Base-by-base conservation (phyloP, 2,888 invertebrate species). In the Dendrolimus houi region DNA sequence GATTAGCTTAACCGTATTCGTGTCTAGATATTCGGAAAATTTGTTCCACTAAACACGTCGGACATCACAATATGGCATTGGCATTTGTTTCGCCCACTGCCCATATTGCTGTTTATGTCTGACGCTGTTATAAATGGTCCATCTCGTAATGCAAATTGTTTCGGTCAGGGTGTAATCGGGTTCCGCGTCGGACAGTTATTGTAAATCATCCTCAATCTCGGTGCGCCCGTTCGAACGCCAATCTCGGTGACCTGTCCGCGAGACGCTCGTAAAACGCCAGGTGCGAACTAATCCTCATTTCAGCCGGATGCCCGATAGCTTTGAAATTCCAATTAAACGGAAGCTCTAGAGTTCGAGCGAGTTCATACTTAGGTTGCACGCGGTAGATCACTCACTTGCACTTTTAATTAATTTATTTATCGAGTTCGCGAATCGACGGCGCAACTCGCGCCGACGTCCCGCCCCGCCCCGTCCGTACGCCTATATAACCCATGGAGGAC, bases 391-490 rank as follows among this genome's bases (percentile, higher is more conserved):
- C 85, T 91, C 88, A 90, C 90, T 91, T 89, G 89, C 89, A 91
- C 90, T 91, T 90, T 89, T 91, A 91, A 91, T 91, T 91, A 90
- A 91, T 91, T 91, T 89, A 91, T 91, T 91, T 91, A 91, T 91
- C 81, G 89, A 82, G 85, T 87, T 82, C 87, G 87, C 84, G 84
- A 79, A 83, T 85, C 88, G 87, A 89, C 89, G 86, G 87, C 87
- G 89, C 89, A 87, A 87, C 85, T 85, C 89, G 86, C 77, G 85
- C 77, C 75, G 77, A 72, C 83, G 80, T 83, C 85, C 80, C 85
- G 81, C 83, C 86, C 82, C 86, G 75, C 85, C 75, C 83, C 87
- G 82, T 85, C 75, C 85, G 75, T 69, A 76, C 70, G 74, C 67
- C 81, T 89, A 85, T 91, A 87, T 74, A 89, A 85, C 62, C 69